Evolutionary conservation across 2,797 vertebrate species (phyloP), one percentile per base, ranked within the genome.

Genomic region (Parauchenoglanis ngamensis): DNA sequence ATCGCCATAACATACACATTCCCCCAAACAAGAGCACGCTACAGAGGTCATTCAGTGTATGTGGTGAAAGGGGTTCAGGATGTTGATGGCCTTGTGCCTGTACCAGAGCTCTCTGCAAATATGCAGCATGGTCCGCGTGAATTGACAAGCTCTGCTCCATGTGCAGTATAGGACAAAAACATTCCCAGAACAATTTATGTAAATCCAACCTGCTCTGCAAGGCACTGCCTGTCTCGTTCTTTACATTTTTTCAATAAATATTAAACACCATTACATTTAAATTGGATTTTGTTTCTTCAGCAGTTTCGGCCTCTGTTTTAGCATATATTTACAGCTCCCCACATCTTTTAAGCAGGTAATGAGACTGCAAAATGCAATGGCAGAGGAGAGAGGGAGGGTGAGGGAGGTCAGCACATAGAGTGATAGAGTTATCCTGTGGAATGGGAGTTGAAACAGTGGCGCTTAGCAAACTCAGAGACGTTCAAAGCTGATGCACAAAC

Each of bases 231-330:
- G 94, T 95, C 93, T 94, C 94, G 94, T 94, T 92, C 94, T 93
- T 94, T 95, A 95, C 95, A 95, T 95, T 95, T 94, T 95, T 49
- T 94, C 95, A 95, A 96, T 96, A 96, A 96, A 96, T 96, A 96
- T 96, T 95, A 96, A 96, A 96, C 94, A 95, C 95, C 93, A 95
- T 94, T 95, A 95, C 93, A 95, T 94, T 94, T 94, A 94, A 96
- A 96, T 94, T 92, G 94, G 93, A 95, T 93, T 93, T 95, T 93
- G 89, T 93, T 93, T 94, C 88, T 90, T 91, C 91, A 88, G 90
- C 90, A 91, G 89, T 92, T 91, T 90, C 77, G 78, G 86, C 87
- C 85, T 90, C 90, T 93, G 92, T 93, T 95, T 95, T 94, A 94
- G 93, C 94, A 95, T 95, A 92, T 91, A 95, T 95, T 93, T 94